Percentiles rank a stretch among this genome's conserved stretches.
phyloP scores from a whole-genome alignment of 2,113 vertebrate genomes.

The Bucco capensis region DNA sequence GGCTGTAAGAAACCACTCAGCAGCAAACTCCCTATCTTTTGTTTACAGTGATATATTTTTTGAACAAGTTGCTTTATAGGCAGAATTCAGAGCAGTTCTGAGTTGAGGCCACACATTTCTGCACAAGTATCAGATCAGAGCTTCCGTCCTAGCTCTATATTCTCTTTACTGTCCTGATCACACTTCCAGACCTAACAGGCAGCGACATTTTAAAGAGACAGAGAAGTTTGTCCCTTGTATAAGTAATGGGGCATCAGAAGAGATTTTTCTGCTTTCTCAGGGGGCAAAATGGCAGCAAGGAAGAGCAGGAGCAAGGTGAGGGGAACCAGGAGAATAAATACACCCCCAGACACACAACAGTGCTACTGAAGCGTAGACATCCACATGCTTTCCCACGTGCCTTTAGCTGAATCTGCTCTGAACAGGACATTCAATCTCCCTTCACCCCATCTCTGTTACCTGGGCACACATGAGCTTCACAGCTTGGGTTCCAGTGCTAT shows the following conservation, averaged over 20 bases:
- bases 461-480: not conserved
- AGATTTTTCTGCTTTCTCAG: not conserved
- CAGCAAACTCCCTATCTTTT: not conserved
- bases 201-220: not conserved
- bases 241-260: rapidly evolving
- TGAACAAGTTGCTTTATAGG: not conserved
- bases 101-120: not conserved
- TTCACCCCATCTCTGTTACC: not conserved
- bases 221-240: not conserved
- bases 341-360: rapidly evolving
- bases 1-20: not conserved
- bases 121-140: not conserved
- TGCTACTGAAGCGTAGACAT: not conserved
- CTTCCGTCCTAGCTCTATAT: rapidly evolving
- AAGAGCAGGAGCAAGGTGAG: not conserved
- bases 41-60: rapidly evolving
- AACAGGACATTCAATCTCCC: not conserved
- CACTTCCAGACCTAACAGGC: rapidly evolving
- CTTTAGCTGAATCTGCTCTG: not conserved
- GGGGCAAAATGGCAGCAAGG: not conserved
- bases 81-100: not conserved
- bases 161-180: rapidly evolving
- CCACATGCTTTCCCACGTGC: not conserved
- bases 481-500: not conserved
- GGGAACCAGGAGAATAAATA: not conserved